Evolutionary conservation across 92 coral and sea anemone species (phyloP).

Genomic region (Micromussa lordhowensis): DNA sequence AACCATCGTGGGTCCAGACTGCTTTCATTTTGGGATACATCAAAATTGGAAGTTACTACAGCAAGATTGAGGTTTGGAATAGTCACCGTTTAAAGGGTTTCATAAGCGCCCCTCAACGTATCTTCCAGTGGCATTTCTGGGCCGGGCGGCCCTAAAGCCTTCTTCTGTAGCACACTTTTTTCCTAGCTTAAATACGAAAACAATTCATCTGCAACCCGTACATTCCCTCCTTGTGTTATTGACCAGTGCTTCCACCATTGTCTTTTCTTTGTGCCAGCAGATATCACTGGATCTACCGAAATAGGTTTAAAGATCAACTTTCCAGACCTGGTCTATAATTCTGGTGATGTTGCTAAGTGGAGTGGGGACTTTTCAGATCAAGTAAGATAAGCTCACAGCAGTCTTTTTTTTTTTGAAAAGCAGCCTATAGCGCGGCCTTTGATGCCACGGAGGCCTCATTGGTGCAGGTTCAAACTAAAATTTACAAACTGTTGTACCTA

Average conservation of each 20-base stretch:
- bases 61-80: no score
- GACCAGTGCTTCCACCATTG: background rate
- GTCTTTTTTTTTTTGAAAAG: background rate
- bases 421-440: background rate
- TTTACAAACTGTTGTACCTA: no score
- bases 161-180: no score
- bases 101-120: no score
- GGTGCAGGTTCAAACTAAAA: no score
- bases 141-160: no score
- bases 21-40: background rate
- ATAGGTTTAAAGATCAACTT: constrained; percentile 20
- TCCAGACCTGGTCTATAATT: constrained; percentile 9
- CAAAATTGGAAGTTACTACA: background rate
- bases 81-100: no score
- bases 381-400: constrained; percentile 1
- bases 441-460: no score
- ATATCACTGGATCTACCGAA: background rate
- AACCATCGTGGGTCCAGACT: background rate
- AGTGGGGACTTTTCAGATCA: background rate
- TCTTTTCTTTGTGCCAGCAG: background rate
- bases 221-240: no score
- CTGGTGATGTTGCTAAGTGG: background rate
- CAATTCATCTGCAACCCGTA: no score
- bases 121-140: no score
- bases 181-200: no score